Percentiles rank a stretch among this genome's conserved stretches.
Evolutionary conservation across 2,113 vertebrate genomes (phyloP).

Genomic region (Pelecanoides urinatrix): DNA sequence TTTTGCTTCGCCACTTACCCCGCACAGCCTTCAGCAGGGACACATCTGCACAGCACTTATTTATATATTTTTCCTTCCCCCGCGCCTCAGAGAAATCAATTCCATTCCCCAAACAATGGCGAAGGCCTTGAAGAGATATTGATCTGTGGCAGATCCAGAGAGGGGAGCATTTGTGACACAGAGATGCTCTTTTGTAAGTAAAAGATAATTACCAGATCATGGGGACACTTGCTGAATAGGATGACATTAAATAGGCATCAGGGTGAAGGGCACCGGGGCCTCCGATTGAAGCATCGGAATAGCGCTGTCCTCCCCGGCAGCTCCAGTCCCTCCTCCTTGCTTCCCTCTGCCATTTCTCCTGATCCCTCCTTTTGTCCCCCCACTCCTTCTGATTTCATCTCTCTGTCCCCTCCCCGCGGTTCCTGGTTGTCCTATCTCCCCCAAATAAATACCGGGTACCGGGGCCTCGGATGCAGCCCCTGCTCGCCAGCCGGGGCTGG

Average conservation of each 20-base stretch:
- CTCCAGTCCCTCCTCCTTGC: constrained; percentile 19
- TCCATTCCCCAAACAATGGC: constrained; percentile 69
- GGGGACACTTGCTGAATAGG: constrained; percentile 67
- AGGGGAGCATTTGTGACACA: constrained; percentile 65
- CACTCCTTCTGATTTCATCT: background rate
- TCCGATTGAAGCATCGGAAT: background rate
- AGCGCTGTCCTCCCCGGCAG: background rate
- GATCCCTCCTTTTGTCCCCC: background rate
- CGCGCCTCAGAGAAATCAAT: constrained; percentile 54
- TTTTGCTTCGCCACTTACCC: background rate
- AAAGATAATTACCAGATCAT: constrained; percentile 77
- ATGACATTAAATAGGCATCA: constrained; percentile 64
- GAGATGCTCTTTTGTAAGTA: constrained; percentile 72
- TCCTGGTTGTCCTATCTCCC: background rate
- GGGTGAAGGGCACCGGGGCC: constrained; percentile 58
- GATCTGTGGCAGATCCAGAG: constrained; percentile 60
- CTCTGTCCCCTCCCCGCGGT: background rate
- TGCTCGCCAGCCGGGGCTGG: rapidly evolving
- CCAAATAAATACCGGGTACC: background rate
- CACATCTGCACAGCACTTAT: background rate
- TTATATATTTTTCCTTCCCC: constrained; percentile 30
- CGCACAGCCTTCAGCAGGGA: background rate
- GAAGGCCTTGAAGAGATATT: constrained; percentile 67
- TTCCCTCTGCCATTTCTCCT: background rate
- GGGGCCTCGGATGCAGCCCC: background rate